Evolutionary conservation across 2,888 invertebrate species (phyloP).

Genomic region (Lymantria monacha): DNA sequence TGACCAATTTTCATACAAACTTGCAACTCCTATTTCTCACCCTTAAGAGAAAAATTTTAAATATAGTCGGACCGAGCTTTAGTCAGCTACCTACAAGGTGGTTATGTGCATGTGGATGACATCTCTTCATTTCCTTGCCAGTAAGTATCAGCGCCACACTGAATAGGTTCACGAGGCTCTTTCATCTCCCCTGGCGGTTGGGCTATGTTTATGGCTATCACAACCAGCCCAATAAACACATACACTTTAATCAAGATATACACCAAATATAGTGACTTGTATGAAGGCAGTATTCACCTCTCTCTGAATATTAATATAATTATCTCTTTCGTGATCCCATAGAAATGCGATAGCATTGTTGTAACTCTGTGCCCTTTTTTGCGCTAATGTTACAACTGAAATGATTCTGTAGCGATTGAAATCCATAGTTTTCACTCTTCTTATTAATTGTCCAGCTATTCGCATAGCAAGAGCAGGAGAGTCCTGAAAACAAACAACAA

Average conservation of each 20-base stretch:
- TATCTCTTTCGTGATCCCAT: constrained; percentile 62
- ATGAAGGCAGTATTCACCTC: constrained; percentile 52
- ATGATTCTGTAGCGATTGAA: constrained; percentile 65
- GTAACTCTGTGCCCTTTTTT: constrained; percentile 65
- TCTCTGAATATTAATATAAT: constrained; percentile 45
- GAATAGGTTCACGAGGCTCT: too few relatives aligned
- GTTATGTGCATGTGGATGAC: too few relatives aligned
- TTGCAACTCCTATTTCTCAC: too few relatives aligned
- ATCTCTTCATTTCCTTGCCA: too few relatives aligned
- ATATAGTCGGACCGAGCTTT: too few relatives aligned
- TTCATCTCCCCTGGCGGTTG: too few relatives aligned
- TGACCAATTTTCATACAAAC: too few relatives aligned
- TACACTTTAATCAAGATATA: constrained; percentile 53
- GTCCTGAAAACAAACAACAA: constrained; percentile 34
- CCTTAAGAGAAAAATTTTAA: too few relatives aligned
- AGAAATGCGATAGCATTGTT: constrained; percentile 65
- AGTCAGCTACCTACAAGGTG: too few relatives aligned
- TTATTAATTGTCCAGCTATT: constrained; percentile 59
- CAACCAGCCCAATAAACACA: too few relatives aligned
- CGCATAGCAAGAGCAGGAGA: constrained; percentile 49
- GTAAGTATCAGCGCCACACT: too few relatives aligned
- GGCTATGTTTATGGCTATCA: too few relatives aligned
- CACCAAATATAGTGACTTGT: constrained; percentile 64
- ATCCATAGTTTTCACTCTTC: constrained; percentile 45
- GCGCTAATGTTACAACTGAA: constrained; percentile 56